A percentile compares a stretch with the other conserved stretches of the same genome.
These are phyloP conservation scores for Manis pentadactyla DNA, from an alignment of 2,797 vertebrate species.

Conservation along the genomic window DNA sequence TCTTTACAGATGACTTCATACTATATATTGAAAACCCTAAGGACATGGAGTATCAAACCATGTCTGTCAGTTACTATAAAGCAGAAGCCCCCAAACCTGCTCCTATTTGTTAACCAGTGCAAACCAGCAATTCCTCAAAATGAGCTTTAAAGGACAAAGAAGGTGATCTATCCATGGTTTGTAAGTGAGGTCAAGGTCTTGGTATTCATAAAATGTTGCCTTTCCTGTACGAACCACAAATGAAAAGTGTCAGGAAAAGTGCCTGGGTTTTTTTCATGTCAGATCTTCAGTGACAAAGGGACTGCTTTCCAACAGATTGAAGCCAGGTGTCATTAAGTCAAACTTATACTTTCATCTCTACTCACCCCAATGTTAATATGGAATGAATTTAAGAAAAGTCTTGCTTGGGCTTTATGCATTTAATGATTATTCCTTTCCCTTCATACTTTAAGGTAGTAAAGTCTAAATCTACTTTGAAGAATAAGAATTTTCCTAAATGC, in stretches of 20 bases:
- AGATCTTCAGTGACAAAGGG: neutral
- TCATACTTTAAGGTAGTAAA: neutral
- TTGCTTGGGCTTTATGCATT: neutral
- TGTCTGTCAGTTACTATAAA: neutral
- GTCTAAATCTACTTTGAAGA: conserved; percentile 23
- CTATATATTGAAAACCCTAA: neutral
- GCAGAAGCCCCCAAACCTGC: neutral
- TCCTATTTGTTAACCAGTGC: neutral
- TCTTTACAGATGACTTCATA: neutral
- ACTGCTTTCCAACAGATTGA: neutral
- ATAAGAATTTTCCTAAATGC: neutral
- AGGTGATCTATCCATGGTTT: neutral
- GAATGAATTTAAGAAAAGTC: neutral
- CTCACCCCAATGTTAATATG: neutral
- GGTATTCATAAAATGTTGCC: neutral
- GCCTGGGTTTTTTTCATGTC: neutral
- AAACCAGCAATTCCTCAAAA: neutral
- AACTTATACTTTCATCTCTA: neutral
- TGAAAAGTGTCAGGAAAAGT: neutral
- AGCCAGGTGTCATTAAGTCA: neutral
- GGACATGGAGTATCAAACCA: neutral
- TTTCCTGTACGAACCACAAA: neutral
- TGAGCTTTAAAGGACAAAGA: neutral
- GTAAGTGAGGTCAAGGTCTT: neutral
- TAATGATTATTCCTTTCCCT: neutral